These are phyloP conservation scores for Garra rufa DNA, from an alignment of 2,113 vertebrate genomes.

Conservation along the genomic window DNA sequence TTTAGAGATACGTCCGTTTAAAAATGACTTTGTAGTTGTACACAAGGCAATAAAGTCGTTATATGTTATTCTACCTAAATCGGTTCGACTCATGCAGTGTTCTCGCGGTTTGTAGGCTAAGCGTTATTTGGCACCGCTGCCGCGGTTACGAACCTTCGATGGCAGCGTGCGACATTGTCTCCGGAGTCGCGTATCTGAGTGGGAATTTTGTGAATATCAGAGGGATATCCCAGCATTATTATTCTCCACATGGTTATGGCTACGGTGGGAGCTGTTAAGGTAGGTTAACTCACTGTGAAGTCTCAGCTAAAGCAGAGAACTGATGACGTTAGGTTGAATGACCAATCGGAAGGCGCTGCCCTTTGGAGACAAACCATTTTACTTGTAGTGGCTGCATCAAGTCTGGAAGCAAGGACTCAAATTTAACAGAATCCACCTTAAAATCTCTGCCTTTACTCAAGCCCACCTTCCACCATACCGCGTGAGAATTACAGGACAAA, in stretches of 20 bases:
- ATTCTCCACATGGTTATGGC: conserved; percentile 73
- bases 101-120: background rate
- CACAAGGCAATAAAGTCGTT: background rate
- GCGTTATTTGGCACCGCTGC: background rate
- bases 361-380: conserved; percentile 98
- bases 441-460: conserved; percentile 89
- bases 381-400: conserved; percentile 93
- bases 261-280: conserved; percentile 79
- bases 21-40: background rate
- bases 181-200: conserved; percentile 40
- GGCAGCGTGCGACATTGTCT: conserved; percentile 21
- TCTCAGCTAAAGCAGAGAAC: conserved; percentile 84
- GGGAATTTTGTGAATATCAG: conserved; percentile 45
- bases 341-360: conserved; percentile 97
- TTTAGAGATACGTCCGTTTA: background rate
- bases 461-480: conserved; percentile 77
- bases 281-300: conserved; percentile 87
- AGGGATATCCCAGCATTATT: conserved; percentile 77
- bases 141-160: background rate
- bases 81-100: background rate
- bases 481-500: conserved; percentile 79
- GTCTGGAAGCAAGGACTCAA: conserved; percentile 91
- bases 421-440: conserved; percentile 95
- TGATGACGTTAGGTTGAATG: conserved; percentile 92
- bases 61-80: background rate